These are phyloP conservation scores for Mythimna vitellina DNA, from an alignment of 2,888 invertebrate species.

Conservation along the genomic window DNA sequence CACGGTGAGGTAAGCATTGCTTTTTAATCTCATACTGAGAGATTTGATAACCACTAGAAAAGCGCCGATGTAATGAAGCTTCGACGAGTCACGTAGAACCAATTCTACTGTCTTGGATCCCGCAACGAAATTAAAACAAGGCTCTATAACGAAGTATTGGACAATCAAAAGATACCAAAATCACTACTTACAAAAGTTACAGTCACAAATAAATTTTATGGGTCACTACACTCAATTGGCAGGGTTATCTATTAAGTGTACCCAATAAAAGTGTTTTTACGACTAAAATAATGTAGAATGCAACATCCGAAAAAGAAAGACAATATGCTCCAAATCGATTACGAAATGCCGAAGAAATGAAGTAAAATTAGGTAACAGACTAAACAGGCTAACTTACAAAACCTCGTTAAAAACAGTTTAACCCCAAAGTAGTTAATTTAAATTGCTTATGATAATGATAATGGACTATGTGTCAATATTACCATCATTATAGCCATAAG, in stretches of 20 bases:
- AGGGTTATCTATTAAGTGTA: neutral
- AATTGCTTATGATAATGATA: slow-evolving; percentile 17
- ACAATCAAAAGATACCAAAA: neutral
- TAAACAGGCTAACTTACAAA: slow-evolving; percentile 12
- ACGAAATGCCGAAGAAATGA: neutral
- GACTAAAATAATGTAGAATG: neutral
- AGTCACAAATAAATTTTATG: too few species aligned
- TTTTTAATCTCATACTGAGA: too few species aligned
- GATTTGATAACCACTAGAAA: neutral
- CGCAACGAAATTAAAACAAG: neutral
- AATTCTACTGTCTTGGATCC: neutral
- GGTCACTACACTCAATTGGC: neutral
- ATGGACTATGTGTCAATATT: neutral
- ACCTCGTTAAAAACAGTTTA: slow-evolving; percentile 41
- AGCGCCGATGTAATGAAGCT: neutral
- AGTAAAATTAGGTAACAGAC: neutral
- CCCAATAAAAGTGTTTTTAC: neutral
- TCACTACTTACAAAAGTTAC: neutral
- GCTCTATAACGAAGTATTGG: neutral
- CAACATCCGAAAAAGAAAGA: neutral
- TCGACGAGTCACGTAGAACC: neutral
- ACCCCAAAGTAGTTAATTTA: neutral
- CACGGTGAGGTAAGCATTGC: too few species aligned
- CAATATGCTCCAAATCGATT: neutral
- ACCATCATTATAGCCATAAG: too few species aligned